Evolutionary conservation across 1,140 invertebrate genomes (phyloP).

Genomic region (Drosophila fuyamai): DNA sequence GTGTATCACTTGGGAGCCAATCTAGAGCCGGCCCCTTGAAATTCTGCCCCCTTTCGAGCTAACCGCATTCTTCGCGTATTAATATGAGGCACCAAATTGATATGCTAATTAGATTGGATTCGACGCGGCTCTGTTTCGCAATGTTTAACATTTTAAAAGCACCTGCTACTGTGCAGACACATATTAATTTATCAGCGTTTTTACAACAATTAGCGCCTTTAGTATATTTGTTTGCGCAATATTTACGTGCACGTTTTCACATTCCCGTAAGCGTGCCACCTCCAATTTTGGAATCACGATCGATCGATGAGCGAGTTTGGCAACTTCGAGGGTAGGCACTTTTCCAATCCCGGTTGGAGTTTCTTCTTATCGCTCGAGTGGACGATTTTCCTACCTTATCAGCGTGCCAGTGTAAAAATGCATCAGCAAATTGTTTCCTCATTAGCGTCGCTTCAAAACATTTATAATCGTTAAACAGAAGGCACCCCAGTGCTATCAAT

Average conservation of each 20-base stretch:
- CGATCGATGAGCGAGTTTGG: conserved; percentile 20
- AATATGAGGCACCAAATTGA: conserved; percentile 35
- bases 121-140: conserved; percentile 18
- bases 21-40: conserved; percentile 27
- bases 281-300: conserved; percentile 33
- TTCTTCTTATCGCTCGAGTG: conserved; percentile 7
- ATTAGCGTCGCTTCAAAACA: conserved; percentile 45
- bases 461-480: conserved; percentile 21
- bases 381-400: conserved; percentile 38
- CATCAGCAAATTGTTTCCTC: conserved; percentile 68
- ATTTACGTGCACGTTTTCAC: conserved; percentile 61
- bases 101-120: conserved; percentile 58
- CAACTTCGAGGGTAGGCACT: neutral
- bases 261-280: conserved; percentile 60
- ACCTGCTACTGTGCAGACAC: neutral
- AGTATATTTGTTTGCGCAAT: conserved; percentile 45
- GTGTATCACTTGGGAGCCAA: conserved; percentile 19
- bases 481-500: conserved; percentile 18
- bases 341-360: neutral
- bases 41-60: conserved; percentile 29
- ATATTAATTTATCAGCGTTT: conserved; percentile 36
- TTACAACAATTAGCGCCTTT: conserved; percentile 65
- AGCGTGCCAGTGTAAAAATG: conserved; percentile 16
- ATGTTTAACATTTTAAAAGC: conserved; percentile 22
- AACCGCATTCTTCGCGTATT: conserved; percentile 36